A percentile compares a stretch with the other conserved stretches of the same genome.
These are phyloP conservation scores for Onthophagus taurus DNA, from an alignment of 1,140 invertebrate genomes.

Conservation along the genomic window DNA sequence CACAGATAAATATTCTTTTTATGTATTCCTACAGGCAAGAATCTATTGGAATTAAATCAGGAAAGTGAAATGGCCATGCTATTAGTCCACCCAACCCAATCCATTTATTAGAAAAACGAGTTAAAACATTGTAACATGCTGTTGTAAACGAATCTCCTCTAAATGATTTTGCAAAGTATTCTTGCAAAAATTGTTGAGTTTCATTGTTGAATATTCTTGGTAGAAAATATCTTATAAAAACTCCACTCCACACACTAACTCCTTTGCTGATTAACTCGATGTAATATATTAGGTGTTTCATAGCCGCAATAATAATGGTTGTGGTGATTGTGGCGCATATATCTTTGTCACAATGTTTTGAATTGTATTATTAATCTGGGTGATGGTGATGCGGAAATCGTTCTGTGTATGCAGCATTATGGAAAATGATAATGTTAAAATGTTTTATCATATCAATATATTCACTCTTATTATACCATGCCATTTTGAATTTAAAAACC, in stretches of 20 bases:
- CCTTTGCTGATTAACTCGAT: too few relatives aligned
- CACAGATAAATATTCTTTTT: background rate
- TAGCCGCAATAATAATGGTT: background rate
- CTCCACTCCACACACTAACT: background rate
- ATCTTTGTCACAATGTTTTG: background rate
- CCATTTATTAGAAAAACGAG: constrained; percentile 27
- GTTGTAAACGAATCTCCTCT: background rate
- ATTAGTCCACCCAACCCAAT: background rate
- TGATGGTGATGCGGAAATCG: background rate
- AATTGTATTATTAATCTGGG: background rate
- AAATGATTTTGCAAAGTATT: background rate
- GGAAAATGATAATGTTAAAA: too few relatives aligned
- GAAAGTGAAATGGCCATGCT: background rate
- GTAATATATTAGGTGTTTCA: too few relatives aligned
- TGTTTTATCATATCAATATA: too few relatives aligned
- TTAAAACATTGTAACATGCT: constrained; percentile 29
- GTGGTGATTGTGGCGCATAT: background rate
- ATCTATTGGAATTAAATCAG: background rate
- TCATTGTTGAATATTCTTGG: too few relatives aligned
- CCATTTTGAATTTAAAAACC: too few relatives aligned
- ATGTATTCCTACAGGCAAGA: background rate
- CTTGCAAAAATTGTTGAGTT: background rate
- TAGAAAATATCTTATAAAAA: too few relatives aligned
- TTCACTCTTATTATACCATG: too few relatives aligned
- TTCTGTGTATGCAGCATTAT: background rate